Evolutionary conservation across 1,140 invertebrate genomes (phyloP).

Genomic region (Aphis craccivora): DNA sequence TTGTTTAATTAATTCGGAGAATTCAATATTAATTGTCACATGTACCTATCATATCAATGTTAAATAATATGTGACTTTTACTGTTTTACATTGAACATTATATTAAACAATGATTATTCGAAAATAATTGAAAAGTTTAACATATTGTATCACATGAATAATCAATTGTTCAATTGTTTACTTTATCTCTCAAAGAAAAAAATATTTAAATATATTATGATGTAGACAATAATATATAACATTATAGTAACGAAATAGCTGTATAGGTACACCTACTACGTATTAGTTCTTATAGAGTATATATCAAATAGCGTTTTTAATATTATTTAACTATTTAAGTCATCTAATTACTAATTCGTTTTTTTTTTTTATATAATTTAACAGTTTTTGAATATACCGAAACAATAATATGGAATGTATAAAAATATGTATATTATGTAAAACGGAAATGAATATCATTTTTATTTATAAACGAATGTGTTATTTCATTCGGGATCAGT

Average conservation of each 20-base stretch:
- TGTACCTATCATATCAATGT: background rate
- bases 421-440: background rate
- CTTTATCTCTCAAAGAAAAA: background rate
- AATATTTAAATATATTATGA: background rate
- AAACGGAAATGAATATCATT: background rate
- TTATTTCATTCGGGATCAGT: background rate
- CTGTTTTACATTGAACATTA: background rate
- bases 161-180: background rate
- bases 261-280: no score
- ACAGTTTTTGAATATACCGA: no score
- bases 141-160: no score
- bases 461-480: background rate
- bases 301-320: background rate
- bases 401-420: background rate
- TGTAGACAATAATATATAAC: no score
- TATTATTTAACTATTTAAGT: background rate
- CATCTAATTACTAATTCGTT: no score
- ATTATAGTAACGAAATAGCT: background rate
- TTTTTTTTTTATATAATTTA: no score
- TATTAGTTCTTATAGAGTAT: background rate
- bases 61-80: background rate
- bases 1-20: background rate
- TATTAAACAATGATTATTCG: background rate
- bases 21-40: background rate
- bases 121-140: background rate